Evolutionary conservation across 2,797 vertebrate genomes (phyloP).

Genomic region (Craterocephalus amniculus): DNA sequence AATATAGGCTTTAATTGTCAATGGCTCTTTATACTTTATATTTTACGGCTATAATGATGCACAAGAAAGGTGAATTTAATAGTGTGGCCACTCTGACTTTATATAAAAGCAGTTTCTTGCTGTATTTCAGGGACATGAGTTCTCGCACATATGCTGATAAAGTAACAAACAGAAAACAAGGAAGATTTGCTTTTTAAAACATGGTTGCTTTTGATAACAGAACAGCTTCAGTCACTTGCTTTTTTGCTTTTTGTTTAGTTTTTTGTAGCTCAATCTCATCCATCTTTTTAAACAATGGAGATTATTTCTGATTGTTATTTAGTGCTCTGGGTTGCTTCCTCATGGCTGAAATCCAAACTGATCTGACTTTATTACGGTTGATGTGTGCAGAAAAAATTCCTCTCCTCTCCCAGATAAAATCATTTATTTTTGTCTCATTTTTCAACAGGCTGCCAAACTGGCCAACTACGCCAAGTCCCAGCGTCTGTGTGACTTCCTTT

Average conservation of each 20-base stretch:
- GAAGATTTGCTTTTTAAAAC: background rate
- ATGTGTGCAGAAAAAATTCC: background rate
- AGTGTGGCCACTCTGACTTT: background rate
- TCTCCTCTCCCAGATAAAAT: background rate
- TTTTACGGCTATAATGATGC: background rate
- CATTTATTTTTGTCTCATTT: slow-evolving; percentile 34
- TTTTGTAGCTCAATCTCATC: background rate
- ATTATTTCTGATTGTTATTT: slow-evolving; percentile 15
- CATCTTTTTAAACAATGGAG: slow-evolving; percentile 11
- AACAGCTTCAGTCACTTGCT: background rate
- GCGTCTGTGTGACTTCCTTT: slow-evolving; percentile 90
- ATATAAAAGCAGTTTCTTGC: background rate
- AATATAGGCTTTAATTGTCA: background rate
- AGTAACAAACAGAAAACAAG: background rate
- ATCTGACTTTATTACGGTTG: slow-evolving; percentile 1
- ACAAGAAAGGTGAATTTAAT: background rate
- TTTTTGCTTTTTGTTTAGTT: no score
- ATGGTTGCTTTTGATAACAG: background rate
- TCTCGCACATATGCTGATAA: background rate
- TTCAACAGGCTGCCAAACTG: slow-evolving; percentile 91
- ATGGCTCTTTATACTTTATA: background rate
- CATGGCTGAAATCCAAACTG: slow-evolving; percentile 12
- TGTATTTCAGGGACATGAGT: background rate
- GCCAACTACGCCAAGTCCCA: slow-evolving; percentile 97
- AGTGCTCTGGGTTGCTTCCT: slow-evolving; percentile 1